A percentile compares a stretch with the other conserved stretches of the same genome.
These are phyloP conservation scores for Piprites chloris DNA, from an alignment of 2,113 vertebrate genomes.

Conservation along the genomic window DNA sequence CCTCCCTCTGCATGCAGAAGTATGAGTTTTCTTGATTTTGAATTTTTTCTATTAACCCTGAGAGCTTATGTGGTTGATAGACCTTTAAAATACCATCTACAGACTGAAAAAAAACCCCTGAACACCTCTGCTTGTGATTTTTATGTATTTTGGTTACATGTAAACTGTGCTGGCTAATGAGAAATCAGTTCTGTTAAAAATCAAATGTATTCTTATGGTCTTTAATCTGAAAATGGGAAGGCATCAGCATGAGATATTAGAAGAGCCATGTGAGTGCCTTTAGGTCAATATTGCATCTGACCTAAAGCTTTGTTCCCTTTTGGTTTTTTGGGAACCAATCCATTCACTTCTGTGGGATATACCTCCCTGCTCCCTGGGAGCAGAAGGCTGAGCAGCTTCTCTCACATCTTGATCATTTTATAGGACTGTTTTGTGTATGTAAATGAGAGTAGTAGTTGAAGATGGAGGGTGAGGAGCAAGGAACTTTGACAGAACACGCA, in stretches of 20 bases:
- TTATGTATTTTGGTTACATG: neutral
- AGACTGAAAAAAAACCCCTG: neutral
- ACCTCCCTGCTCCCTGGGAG: neutral
- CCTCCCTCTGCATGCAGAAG: neutral
- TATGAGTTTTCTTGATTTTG: neutral
- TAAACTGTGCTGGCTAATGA: neutral
- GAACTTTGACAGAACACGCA: neutral
- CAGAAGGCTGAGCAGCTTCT: neutral
- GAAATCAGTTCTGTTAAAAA: neutral
- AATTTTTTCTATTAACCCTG: neutral
- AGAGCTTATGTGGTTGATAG: neutral
- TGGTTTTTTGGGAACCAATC: constrained; percentile 3
- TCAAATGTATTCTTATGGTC: neutral
- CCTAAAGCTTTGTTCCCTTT: neutral
- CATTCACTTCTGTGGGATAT: neutral
- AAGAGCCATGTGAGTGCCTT: neutral
- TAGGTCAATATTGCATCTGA: neutral
- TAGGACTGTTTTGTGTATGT: neutral
- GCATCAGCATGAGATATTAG: neutral
- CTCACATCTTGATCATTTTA: neutral
- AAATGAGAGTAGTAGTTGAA: neutral
- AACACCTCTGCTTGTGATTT: neutral
- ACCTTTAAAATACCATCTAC: neutral
- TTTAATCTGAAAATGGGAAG: neutral
- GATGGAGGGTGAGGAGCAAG: rapidly evolving